Conservation (phyloP, 1,140 invertebrate species). For the Trypoxylus dichotomus region DNA sequence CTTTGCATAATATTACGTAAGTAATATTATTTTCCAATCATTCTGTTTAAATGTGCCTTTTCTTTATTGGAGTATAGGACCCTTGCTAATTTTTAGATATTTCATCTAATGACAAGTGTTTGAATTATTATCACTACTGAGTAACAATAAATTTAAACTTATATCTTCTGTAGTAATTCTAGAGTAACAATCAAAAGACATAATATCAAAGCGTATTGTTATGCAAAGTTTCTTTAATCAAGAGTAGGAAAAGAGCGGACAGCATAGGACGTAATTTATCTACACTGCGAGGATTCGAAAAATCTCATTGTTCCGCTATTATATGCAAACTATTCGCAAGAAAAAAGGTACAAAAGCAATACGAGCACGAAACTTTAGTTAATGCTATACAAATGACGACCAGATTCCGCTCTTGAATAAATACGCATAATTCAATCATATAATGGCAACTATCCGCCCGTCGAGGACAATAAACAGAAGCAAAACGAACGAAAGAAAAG, state of each 20-base stretch:
- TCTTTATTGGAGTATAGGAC: no score
- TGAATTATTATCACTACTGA: no score
- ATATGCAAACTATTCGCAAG: constrained; percentile 22
- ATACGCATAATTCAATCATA: constrained; percentile 25
- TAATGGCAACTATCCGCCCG: constrained; percentile 24
- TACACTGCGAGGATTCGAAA: constrained; percentile 14
- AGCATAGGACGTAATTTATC: neutral
- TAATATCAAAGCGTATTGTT: no score
- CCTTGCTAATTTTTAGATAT: no score
- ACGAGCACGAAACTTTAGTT: constrained; percentile 16
- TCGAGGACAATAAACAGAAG: constrained; percentile 11
- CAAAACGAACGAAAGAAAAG: constrained; percentile 16
- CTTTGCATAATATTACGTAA: no score
- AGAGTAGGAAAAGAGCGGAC: neutral
- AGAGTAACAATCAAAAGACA: no score
- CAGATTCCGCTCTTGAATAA: constrained; percentile 19
- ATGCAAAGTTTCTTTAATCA: no score
- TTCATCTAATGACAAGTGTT: no score
- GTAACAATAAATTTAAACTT: no score
- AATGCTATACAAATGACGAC: constrained; percentile 25
- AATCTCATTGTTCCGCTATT: constrained; percentile 19
- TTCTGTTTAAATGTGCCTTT: no score
- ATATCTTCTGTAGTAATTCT: no score
- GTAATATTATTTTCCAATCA: no score
- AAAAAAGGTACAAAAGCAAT: neutral